These are phyloP conservation scores for Nothobranchius furzeri DNA, from an alignment of 2,113 vertebrate species.

Conservation along the genomic window DNA sequence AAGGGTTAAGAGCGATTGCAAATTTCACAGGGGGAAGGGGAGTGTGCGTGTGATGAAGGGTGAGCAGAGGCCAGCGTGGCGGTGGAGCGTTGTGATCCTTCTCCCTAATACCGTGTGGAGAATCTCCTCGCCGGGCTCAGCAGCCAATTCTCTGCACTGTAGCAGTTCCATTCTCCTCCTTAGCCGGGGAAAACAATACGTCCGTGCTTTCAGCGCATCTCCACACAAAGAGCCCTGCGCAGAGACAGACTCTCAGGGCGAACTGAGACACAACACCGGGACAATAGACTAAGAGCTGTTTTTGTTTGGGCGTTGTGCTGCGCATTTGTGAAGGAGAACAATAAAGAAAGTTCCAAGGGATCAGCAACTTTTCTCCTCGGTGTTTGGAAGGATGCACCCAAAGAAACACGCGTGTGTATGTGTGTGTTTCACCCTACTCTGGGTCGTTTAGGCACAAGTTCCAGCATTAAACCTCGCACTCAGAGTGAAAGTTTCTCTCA, in stretches of 20 bases:
- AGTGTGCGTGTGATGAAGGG: slow-evolving; percentile 36
- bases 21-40: slow-evolving; percentile 76
- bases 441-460: not conserved
- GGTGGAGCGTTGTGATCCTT: slow-evolving; percentile 62
- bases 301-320: slow-evolving; percentile 66
- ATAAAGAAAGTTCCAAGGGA: slow-evolving; percentile 66
- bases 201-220: slow-evolving; percentile 58
- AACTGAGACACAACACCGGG: slow-evolving; percentile 62
- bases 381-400: slow-evolving; percentile 60
- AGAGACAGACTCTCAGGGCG: slow-evolving; percentile 69
- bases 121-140: slow-evolving; percentile 75
- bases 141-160: slow-evolving; percentile 71
- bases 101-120: slow-evolving; percentile 75
- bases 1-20: slow-evolving; percentile 77
- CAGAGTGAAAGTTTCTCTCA: no score
- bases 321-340: slow-evolving; percentile 64
- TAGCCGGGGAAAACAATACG: slow-evolving; percentile 69
- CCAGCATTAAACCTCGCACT: no score
- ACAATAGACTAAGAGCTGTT: slow-evolving; percentile 67
- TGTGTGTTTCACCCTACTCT: not conserved
- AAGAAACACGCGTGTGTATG: not conserved
- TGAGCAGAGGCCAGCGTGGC: slow-evolving; percentile 36
- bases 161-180: slow-evolving; percentile 73
- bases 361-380: slow-evolving; percentile 51
- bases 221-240: slow-evolving; percentile 69